Base-by-base conservation (phyloP, 2,797 vertebrate genomes). In the Coluber constrictor region DNA sequence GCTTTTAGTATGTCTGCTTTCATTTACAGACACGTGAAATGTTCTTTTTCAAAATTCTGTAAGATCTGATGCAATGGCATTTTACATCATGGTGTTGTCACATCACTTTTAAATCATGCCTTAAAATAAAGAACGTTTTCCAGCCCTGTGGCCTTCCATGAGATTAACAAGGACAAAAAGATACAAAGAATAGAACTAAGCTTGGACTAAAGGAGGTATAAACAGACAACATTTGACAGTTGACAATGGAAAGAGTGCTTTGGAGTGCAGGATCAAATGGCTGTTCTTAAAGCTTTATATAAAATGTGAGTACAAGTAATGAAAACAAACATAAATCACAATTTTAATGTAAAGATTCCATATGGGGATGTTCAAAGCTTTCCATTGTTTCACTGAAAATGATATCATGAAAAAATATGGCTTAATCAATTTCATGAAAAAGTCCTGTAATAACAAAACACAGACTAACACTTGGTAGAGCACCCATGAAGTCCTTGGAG, bases 11-110 rank as follows among this genome's bases (percentile, higher is more conserved):
- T 47, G 66, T 93, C 51, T 18, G 25, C 27, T 93, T 2, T 60
- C 3, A 2, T 3, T 91, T 91, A 37, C 54, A 90, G 92, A 18
- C 57, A 59, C n/a, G 51, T 37, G 56, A 96, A 43, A 0, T 9
- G 18, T 93, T 95, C 56, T 94, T 93, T 93, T 94, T 90, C 92
- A 95, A 89, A 90, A 94, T 95, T 96, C 89, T 87, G 92, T 86
- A 4, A 54, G 90, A 37, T 92, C 91, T 92, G 91, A 79, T 66
- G 47, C 32, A 94, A 94, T 95, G 94, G 90, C 90, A 55, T 96
- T 96, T 95, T 89, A 55, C 70, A 94, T 91, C 92, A 89, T 0
- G 1, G 51, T 63, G 90, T 61, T 95, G 94, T 95, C 92, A 89
- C 59, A 92, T 93, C 90, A 27, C 83, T 86, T 96, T 94, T 94